Base-by-base conservation (phyloP, 2,888 invertebrate species). In the Archips crataeganus region DNA sequence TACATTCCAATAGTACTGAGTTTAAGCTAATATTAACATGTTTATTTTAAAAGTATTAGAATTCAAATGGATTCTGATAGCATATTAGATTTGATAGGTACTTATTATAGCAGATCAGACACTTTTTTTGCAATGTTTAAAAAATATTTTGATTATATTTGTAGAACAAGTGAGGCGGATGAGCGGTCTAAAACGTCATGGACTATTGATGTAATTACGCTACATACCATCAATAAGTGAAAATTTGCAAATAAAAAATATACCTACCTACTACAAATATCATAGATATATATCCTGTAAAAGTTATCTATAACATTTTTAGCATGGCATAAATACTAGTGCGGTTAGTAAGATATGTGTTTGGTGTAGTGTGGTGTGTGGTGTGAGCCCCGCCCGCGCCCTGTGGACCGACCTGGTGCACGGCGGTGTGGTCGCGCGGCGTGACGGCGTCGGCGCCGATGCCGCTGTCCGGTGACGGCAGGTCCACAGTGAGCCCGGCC, bases 391-490 rank as follows among this genome's bases (percentile, higher is more conserved):
- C 91, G 92, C 93, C 91, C 93, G 90, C 93, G 90, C 91, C 90
- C 88, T 78, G 78, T 79, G 82, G 84, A 95, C 96, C 95, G 95
- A 98, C 98, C 97, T 98, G 98, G 95, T 98, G 98, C 84, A 98
- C 96, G 88, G 97, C 96, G 87, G 97, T 97, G 94, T 98, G 98
- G 93, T 98, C 98, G 85, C 98, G 95, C 78, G 98, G 98, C 76
- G 98, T 98, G 89, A 98, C 98, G 81, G 98, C 98, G 87, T 98
- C 98, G 54, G 98, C 98, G 78, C 99, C 99, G 87, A 99, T 99
- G 78, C 99, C 99, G 87, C 98, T 98, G 95, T 99, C 99, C 42
- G 98, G 98, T 82, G 98, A 98, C 42, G 99, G 98, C 87, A 99
- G 96, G 94, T 99, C 99, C 86, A 98, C 98, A 68, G 98, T 98